Evolutionary conservation across 1,140 invertebrate species (phyloP).

Genomic region (Eriosoma lanigerum): DNA sequence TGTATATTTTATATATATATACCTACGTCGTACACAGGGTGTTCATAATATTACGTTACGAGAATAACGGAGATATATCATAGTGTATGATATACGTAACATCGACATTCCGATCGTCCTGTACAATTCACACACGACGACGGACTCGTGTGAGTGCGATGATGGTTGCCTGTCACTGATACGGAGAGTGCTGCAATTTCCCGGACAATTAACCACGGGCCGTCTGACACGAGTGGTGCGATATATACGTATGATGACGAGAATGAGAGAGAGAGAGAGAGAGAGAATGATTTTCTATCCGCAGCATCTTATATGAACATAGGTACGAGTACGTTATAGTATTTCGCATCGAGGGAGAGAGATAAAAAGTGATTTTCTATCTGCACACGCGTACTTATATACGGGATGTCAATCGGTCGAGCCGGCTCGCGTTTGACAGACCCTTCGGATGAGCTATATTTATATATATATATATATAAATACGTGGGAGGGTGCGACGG

Average conservation of each 20-base stretch:
- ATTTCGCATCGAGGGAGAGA: too few relatives aligned
- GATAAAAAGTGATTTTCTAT: too few relatives aligned
- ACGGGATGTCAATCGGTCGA: conserved; percentile 28
- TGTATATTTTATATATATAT: conserved; percentile 18
- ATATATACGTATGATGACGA: neutral
- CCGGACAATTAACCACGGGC: conserved; percentile 49
- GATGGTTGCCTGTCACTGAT: conserved; percentile 47
- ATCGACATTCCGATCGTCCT: too few relatives aligned
- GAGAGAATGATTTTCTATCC: neutral
- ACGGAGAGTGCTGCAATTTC: conserved; percentile 43
- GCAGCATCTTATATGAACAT: neutral
- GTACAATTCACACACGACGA: too few relatives aligned
- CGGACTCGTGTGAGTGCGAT: neutral
- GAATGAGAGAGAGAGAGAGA: too few relatives aligned
- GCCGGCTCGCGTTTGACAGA: conserved; percentile 20
- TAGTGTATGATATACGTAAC: too few relatives aligned
- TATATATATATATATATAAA: too few relatives aligned
- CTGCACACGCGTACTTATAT: neutral
- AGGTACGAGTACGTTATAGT: neutral
- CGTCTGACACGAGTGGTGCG: conserved; percentile 27
- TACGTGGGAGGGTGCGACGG: too few relatives aligned
- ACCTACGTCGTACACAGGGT: neutral
- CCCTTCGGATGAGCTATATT: neutral
- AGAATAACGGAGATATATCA: too few relatives aligned
- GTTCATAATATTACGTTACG: neutral